These are phyloP conservation scores for Philonicus albiceps DNA, from an alignment of 2,888 invertebrate species.

Conservation along the genomic window DNA sequence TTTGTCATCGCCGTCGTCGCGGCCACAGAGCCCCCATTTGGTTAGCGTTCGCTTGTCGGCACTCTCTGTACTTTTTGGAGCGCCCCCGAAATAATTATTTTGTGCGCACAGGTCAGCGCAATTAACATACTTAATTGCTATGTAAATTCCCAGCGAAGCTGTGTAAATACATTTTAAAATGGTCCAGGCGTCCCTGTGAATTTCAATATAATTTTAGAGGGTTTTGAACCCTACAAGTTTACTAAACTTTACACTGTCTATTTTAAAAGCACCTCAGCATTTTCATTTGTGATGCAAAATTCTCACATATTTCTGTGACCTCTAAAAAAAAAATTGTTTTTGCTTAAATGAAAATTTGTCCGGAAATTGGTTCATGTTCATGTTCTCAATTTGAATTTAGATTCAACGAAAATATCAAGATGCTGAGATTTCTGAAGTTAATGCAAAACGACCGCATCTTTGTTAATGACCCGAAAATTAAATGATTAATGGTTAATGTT, in stretches of 20 bases:
- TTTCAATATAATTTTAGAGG: neutral
- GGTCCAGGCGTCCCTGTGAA: neutral
- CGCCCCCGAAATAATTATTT: neutral
- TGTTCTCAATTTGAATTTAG: neutral
- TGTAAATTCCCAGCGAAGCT: neutral
- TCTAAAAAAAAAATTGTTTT: neutral
- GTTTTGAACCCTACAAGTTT: neutral
- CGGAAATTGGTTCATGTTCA: neutral
- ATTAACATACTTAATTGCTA: conserved; percentile 18
- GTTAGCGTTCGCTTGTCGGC: neutral
- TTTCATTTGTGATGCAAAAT: neutral
- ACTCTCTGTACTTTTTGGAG: neutral
- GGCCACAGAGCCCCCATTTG: neutral
- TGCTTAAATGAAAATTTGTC: neutral
- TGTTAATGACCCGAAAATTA: neutral
- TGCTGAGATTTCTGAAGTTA: neutral
- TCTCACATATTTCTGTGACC: neutral
- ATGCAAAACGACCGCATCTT: neutral
- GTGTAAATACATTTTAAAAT: neutral
- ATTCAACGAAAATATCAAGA: neutral
- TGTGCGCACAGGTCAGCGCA: neutral
- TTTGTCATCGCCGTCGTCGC: neutral
- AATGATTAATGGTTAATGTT: neutral
- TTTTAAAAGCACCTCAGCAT: neutral
- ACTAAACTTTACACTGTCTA: neutral